These are phyloP conservation scores for Sesia bembeciformis DNA, from an alignment of 2,888 invertebrate genomes.

Conservation along the genomic window DNA sequence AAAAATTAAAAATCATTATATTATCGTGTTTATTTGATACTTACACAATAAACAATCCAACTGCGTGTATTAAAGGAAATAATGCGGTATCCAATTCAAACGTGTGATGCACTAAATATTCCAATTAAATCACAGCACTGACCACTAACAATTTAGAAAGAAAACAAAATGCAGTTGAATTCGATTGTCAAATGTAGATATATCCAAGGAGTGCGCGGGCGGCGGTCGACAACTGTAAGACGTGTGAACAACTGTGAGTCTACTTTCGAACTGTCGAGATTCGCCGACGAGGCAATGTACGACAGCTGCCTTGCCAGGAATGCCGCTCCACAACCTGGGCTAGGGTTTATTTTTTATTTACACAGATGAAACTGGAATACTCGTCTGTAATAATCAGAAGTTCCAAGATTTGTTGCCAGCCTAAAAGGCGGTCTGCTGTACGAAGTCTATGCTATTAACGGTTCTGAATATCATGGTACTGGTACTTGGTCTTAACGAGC, in stretches of 20 bases:
- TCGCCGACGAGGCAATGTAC: constrained; percentile 25
- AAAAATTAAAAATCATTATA: background rate
- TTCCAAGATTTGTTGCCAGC: background rate
- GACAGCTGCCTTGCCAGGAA: constrained; percentile 47
- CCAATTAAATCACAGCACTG: constrained; percentile 47
- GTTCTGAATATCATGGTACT: background rate
- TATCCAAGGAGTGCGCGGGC: constrained; percentile 31
- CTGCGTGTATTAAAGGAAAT: constrained; percentile 18
- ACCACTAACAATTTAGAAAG: constrained; percentile 27
- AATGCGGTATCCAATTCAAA: constrained; percentile 31
- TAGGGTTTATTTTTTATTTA: constrained; percentile 40
- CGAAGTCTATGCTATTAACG: background rate
- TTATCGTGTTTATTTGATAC: constrained; percentile 18
- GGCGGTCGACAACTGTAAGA: constrained; percentile 17
- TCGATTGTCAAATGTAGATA: background rate
- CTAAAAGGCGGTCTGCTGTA: background rate
- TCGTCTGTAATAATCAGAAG: constrained; percentile 13
- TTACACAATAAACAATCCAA: constrained; percentile 58
- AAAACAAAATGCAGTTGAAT: background rate
- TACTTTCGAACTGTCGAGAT: constrained; percentile 62
- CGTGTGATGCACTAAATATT: constrained; percentile 34
- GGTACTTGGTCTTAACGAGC: background rate
- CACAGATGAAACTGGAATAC: constrained; percentile 39
- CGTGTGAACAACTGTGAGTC: constrained; percentile 52
- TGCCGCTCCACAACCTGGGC: constrained; percentile 51